Percentiles rank a stretch among this genome's conserved stretches.
Evolutionary conservation across 2,113 vertebrate genomes (phyloP).

Genomic region (Ceratotherium simum): DNA sequence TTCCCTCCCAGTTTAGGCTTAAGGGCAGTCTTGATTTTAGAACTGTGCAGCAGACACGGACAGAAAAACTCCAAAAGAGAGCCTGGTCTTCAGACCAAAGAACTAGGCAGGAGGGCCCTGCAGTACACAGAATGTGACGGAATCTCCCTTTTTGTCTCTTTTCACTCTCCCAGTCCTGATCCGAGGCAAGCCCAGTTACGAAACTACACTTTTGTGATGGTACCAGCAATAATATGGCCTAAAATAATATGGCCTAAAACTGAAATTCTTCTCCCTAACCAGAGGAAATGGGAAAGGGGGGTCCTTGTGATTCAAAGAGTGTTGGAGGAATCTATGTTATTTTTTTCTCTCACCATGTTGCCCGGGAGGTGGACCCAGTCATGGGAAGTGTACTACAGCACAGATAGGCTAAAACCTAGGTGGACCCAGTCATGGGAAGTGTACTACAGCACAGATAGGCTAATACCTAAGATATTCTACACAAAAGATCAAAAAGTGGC

Average conservation of each 20-base stretch:
- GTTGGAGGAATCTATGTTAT: neutral
- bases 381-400: neutral
- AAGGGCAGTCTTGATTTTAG: neutral
- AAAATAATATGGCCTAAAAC: neutral
- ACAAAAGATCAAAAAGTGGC: neutral
- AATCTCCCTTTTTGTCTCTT: neutral
- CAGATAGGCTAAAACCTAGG: neutral
- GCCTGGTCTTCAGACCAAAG: neutral
- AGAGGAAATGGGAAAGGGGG: neutral
- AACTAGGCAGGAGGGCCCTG: neutral
- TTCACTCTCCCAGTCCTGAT: neutral
- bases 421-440: neutral
- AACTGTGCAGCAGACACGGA: no score
- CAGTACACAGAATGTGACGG: neutral
- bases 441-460: neutral
- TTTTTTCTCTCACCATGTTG: neutral
- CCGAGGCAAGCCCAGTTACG: neutral
- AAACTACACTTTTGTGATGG: neutral
- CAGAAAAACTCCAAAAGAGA: neutral
- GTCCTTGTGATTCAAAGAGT: neutral
- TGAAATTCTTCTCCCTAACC: neutral
- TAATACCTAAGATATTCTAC: neutral
- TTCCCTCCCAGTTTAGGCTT: neutral
- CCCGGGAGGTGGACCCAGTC: neutral
- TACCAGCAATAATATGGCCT: no score